Conservation (phyloP, 2,113 vertebrate genomes). For the Ahaetulla prasina region DNA sequence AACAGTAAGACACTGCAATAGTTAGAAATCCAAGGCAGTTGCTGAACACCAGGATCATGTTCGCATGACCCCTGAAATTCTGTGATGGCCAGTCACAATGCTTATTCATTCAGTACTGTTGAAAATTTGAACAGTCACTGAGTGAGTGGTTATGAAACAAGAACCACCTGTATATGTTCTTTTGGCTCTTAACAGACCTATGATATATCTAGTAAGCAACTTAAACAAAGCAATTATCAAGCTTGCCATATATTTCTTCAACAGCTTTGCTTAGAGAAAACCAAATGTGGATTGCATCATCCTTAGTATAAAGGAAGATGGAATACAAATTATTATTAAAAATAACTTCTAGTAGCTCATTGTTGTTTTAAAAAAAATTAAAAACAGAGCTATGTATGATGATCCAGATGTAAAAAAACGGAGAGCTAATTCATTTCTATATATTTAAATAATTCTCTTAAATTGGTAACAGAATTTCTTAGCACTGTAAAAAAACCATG, state of each 20-base stretch:
- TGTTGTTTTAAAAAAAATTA: neutral
- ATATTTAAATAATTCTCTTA: neutral
- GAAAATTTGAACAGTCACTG: neutral
- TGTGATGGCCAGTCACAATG: neutral
- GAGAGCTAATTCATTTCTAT: slow-evolving; percentile 12
- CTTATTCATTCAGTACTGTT: neutral
- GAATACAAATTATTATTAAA: neutral
- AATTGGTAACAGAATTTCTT: slow-evolving; percentile 17
- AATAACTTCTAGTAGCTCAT: neutral
- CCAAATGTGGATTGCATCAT: neutral
- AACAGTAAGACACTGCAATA: neutral
- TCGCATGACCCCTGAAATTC: neutral
- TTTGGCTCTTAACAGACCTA: neutral
- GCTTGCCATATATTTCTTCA: neutral
- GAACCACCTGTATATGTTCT: neutral
- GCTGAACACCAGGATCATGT: neutral
- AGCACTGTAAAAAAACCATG: neutral
- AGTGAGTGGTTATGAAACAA: neutral
- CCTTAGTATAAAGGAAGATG: neutral
- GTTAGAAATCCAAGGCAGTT: neutral
- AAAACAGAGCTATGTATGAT: neutral
- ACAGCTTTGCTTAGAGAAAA: neutral
- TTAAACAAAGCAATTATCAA: neutral
- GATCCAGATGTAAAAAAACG: neutral
- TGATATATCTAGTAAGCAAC: neutral